Evolutionary conservation across 2,888 invertebrate species (phyloP).

Genomic region (Archips xylosteana): DNA sequence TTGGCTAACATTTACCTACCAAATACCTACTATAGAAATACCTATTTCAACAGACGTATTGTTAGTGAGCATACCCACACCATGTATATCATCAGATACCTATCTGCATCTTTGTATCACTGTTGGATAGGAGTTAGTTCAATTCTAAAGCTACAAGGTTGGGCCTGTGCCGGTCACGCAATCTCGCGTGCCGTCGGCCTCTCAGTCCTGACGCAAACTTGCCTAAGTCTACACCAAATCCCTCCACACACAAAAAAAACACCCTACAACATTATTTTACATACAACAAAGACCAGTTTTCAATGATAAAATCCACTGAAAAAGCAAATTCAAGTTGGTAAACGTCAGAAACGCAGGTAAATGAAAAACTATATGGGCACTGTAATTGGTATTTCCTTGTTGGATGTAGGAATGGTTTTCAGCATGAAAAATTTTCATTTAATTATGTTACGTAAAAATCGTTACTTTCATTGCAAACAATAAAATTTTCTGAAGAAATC

Average conservation of each 20-base stretch:
- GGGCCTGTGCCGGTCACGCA: constrained; percentile 66
- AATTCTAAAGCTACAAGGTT: constrained; percentile 60
- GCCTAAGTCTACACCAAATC: constrained; percentile 62
- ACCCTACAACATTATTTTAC: constrained; percentile 49
- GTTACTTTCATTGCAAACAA: not conserved
- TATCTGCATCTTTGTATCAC: constrained; percentile 38
- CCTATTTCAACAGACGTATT: not conserved
- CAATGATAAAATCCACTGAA: not conserved
- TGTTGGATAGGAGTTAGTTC: constrained; percentile 48
- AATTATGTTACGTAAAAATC: not conserved
- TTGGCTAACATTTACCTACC: not conserved
- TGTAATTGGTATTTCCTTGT: constrained; percentile 55
- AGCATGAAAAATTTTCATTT: constrained; percentile 7
- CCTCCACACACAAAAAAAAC: constrained; percentile 60
- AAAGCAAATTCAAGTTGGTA: constrained; percentile 21
- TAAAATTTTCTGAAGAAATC: not conserved
- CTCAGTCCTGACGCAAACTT: constrained; percentile 61
- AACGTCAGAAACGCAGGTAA: constrained; percentile 43
- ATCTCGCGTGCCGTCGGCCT: constrained; percentile 76
- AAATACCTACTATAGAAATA: not conserved
- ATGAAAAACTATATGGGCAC: constrained; percentile 57
- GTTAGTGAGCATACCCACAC: not conserved
- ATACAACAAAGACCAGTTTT: constrained; percentile 13
- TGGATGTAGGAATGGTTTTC: constrained; percentile 30
- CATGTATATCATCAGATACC: constrained; percentile 5